Conservation (phyloP, 2,113 vertebrate genomes). For the Amphiprion ocellaris region DNA sequence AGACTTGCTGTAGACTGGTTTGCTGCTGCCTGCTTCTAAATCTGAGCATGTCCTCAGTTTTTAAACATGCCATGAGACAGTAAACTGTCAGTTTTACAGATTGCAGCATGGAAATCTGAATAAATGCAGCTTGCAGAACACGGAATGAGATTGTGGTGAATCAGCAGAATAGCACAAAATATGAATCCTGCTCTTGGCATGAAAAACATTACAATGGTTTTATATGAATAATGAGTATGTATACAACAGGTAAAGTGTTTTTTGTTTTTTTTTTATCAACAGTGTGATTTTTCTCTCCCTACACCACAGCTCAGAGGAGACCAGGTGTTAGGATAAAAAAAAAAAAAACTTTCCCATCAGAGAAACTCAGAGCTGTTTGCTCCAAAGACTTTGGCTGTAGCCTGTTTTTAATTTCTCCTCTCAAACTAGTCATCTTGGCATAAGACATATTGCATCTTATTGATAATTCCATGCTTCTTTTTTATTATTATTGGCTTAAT, state of each 20-base stretch:
- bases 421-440: slow-evolving; percentile 7
- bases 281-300: slow-evolving; percentile 6
- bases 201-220: slow-evolving; percentile 20
- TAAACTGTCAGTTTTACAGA: slow-evolving; percentile 20
- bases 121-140: slow-evolving; percentile 27
- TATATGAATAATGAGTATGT: slow-evolving; percentile 1
- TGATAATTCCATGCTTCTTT: slow-evolving; percentile 19
- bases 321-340: too few species aligned
- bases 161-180: slow-evolving; percentile 21
- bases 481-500: not conserved
- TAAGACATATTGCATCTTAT: not conserved
- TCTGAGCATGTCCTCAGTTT: slow-evolving; percentile 12
- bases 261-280: slow-evolving; percentile 6
- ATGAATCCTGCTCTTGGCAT: slow-evolving; percentile 29
- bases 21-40: not conserved
- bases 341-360: too few species aligned
- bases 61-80: slow-evolving; percentile 27
- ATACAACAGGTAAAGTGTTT: not conserved
- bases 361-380: too few species aligned
- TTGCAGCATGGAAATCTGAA: slow-evolving; percentile 18
- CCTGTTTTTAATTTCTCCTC: not conserved
- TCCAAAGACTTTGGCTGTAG: not conserved
- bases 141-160: slow-evolving; percentile 30
- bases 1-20: not conserved
- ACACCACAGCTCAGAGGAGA: too few species aligned